A percentile compares a stretch with the other conserved stretches of the same genome.
phyloP scores from a whole-genome alignment of 1,140 invertebrate species.

The Leucophenga varia region DNA sequence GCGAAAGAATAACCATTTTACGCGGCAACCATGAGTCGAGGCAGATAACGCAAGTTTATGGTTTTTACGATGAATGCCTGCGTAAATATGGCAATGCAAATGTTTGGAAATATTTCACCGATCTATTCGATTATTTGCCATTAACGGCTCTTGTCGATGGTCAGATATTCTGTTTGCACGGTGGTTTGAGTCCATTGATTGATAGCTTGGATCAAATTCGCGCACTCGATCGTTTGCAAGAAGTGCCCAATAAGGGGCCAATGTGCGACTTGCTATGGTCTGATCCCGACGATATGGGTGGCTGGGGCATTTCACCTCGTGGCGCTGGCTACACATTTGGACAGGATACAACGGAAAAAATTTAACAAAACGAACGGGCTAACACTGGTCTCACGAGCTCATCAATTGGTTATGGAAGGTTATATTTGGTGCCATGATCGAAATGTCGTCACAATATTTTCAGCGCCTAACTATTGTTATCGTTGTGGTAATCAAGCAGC shows the following conservation, averaged over 20 bases:
- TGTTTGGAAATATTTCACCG: constrained; percentile 99
- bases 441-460: constrained; percentile 98
- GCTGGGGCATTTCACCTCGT: constrained; percentile 98
- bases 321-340: constrained; percentile 99
- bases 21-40: constrained; percentile 97
- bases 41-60: constrained; percentile 99
- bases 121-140: constrained; percentile 97
- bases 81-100: no score
- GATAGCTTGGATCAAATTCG: constrained; percentile 98
- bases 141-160: constrained; percentile 94
- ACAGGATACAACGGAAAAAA: constrained; percentile 96
- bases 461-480: constrained; percentile 99
- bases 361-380: constrained; percentile 99
- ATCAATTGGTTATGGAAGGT: no score
- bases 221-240: constrained; percentile 95
- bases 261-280: constrained; percentile 99
- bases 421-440: constrained; percentile 99
- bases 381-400: constrained; percentile 93
- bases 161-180: constrained; percentile 99
- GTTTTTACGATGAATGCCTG: no score
- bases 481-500: constrained; percentile 99
- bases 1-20: constrained; percentile 97
- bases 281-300: constrained; percentile 96
- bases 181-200: constrained; percentile 95
- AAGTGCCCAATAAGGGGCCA: constrained; percentile 98